Evolutionary conservation across 2,797 vertebrate species (phyloP), one percentile per base, ranked within the genome.

Genomic region (Enteromius viviparus): DNA sequence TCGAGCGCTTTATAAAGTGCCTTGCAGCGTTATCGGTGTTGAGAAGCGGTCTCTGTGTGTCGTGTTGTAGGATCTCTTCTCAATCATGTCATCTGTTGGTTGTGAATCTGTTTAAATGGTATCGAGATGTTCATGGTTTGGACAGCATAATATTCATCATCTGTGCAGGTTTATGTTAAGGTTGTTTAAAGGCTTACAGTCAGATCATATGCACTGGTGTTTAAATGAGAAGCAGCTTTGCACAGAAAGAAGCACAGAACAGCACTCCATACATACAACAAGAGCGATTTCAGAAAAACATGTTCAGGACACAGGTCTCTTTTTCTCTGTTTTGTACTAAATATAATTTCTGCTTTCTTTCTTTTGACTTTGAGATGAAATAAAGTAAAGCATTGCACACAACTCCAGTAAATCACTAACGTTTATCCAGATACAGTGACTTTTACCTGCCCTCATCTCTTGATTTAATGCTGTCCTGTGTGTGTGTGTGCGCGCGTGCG

Each of bases 1-100:
- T 47, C 1, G 23, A 45, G n/a, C 37, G 42, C 49, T n/a, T 69
- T 80, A 42, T 69, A 42, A 69, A 80, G 78, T 80, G 65, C 65
- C 77, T 79, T 79, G 32, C 77, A 51, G 62, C 62, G 3, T 34
- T 7, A 8, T 23, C 58, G 6, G 17, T 2, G 15, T 77, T 9
- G 29, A 47, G 19, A 15, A 2, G 11, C 11, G 1, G 47, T 71
- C 69, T 53, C 3, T 0, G 34, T n/a, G 65, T 40, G 1, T 19
- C 1, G 2, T 60, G 9, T 26, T 26, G 26, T 26, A 26, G 26
- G 26, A 26, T 26, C 26, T 26, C 26, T 26, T 26, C 26, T 26
- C 26, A 26, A 26, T 76, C 51, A 26, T 14, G n/a, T 23, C 14
- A 34, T 58, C 10, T 26, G 21, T 26, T 42, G 19, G 3, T 34